These are phyloP conservation scores for Solen grandis DNA, from an alignment of 1,140 invertebrate species.

Conservation along the genomic window DNA sequence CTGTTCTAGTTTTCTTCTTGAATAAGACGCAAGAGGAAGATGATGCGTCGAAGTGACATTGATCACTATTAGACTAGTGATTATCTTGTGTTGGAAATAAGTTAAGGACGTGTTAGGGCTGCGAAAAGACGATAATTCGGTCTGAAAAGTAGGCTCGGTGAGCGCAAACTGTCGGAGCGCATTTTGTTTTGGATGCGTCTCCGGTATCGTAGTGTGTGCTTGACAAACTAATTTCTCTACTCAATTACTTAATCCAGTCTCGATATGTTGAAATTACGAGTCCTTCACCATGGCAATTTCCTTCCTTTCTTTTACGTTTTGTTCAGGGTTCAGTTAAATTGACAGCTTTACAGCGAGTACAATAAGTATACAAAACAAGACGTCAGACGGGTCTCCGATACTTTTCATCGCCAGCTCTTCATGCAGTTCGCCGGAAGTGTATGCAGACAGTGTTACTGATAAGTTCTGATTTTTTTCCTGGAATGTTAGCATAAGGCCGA, in stretches of 20 bases:
- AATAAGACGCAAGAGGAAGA: constrained; percentile 49
- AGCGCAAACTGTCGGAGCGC: constrained; percentile 22
- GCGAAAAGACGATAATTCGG: constrained; percentile 52
- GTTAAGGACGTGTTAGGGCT: constrained; percentile 47
- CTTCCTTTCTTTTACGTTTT: not conserved
- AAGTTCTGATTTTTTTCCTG: too few species aligned
- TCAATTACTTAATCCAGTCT: constrained; percentile 27
- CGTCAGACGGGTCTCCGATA: too few species aligned
- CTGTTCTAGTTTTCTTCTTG: constrained; percentile 53
- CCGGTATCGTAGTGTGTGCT: constrained; percentile 20
- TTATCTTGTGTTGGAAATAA: constrained; percentile 59
- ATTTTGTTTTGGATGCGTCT: constrained; percentile 39
- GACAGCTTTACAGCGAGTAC: not conserved
- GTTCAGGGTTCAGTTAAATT: not conserved
- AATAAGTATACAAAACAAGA: too few species aligned
- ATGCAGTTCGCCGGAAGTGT: too few species aligned
- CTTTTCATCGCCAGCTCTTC: too few species aligned
- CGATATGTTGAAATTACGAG: constrained; percentile 26
- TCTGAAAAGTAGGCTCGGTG: constrained; percentile 33
- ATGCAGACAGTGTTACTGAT: too few species aligned
- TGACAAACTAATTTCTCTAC: constrained; percentile 52
- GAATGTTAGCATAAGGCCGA: too few species aligned
- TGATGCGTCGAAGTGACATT: constrained; percentile 41
- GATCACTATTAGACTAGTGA: constrained; percentile 54
- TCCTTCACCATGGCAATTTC: constrained; percentile 35